These are phyloP conservation scores for Achatina immaculata DNA, from an alignment of 1,140 invertebrate genomes.

Conservation along the genomic window DNA sequence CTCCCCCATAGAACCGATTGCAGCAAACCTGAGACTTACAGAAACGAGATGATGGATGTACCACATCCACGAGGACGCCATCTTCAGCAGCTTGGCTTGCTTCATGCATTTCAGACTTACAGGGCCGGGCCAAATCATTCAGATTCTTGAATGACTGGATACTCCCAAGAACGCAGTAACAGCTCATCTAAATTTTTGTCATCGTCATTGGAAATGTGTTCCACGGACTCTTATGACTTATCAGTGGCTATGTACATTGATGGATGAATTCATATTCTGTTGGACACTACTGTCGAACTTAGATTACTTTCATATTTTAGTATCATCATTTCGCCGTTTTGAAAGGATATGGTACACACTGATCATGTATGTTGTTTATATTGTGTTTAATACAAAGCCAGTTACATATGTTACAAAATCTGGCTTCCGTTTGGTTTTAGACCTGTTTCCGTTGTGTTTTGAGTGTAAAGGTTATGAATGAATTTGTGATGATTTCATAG, in stretches of 20 bases:
- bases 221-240: too few relatives aligned
- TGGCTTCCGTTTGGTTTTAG: not conserved
- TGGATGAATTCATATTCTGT: too few relatives aligned
- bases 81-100: too few relatives aligned
- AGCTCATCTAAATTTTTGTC: too few relatives aligned
- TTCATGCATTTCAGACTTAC: not conserved
- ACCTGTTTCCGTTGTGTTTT: not conserved
- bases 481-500: not conserved
- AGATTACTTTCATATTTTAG: too few relatives aligned
- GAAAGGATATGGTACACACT: too few relatives aligned
- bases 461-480: not conserved
- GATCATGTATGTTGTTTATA: not conserved
- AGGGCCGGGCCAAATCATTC: not conserved
- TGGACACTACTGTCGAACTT: too few relatives aligned
- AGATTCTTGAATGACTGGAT: not conserved
- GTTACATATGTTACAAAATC: conserved; percentile 20
- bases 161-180: not conserved
- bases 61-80: not conserved
- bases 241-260: too few relatives aligned
- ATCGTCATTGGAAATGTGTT: too few relatives aligned
- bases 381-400: not conserved
- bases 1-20: not conserved
- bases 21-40: not conserved
- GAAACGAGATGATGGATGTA: not conserved
- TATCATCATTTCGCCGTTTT: too few relatives aligned